Evolutionary conservation across 2,113 vertebrate species (phyloP).

Genomic region (Chlorodrepanis virens): DNA sequence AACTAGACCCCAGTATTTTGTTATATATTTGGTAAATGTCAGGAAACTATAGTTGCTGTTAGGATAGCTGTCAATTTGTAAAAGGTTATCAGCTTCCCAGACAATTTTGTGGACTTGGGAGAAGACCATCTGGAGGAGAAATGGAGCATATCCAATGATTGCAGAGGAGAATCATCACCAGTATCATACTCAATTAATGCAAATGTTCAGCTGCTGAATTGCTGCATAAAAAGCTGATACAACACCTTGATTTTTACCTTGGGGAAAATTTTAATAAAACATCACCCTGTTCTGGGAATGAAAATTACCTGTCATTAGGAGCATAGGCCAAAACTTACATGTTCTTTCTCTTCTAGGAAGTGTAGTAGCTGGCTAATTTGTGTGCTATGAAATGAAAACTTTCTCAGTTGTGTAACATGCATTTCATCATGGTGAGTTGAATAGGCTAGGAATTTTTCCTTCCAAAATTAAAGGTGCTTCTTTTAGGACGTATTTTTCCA

Average conservation of each 20-base stretch:
- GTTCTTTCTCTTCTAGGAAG: not conserved
- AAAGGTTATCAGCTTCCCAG: not conserved
- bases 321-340: not conserved
- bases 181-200: slow-evolving; percentile 36
- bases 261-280: not conserved
- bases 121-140: slow-evolving; percentile 58
- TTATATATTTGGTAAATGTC: not conserved
- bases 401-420: not conserved
- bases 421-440: not conserved
- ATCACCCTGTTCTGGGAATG: not conserved
- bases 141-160: not conserved
- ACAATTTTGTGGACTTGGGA: not conserved
- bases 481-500: not conserved
- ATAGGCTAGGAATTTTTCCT: not conserved
- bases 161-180: slow-evolving; percentile 21
- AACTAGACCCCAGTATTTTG: not conserved
- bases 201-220: slow-evolving; percentile 1
- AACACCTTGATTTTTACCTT: slow-evolving; percentile 50
- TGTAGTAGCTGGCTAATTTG: not conserved
- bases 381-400: not conserved
- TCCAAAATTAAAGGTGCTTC: not conserved
- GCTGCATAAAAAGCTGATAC: slow-evolving; percentile 21
- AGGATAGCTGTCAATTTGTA: not conserved
- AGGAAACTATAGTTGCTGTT: not conserved
- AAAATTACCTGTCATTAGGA: not conserved